These are phyloP conservation scores for Phoxinus dragarum DNA, from an alignment of 2,797 vertebrate genomes.

Conservation along the genomic window DNA sequence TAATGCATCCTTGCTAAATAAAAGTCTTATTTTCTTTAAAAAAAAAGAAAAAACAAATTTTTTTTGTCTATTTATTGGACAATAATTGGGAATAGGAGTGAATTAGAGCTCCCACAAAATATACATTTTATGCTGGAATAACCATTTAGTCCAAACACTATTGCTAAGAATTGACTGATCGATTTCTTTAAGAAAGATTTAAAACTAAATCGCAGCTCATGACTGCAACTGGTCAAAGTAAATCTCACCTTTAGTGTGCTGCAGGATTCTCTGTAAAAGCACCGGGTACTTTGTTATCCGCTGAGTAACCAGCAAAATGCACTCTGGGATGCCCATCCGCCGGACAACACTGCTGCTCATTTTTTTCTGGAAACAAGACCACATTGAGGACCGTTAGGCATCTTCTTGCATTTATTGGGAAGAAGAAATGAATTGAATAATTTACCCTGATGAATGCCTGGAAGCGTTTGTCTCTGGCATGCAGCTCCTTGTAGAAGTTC, in stretches of 20 bases:
- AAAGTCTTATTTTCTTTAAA: neutral
- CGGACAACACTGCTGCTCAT: constrained; percentile 94
- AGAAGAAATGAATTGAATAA: neutral
- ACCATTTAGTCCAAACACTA: neutral
- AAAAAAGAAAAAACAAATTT: neutral
- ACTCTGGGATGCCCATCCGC: constrained; percentile 94
- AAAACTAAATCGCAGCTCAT: neutral
- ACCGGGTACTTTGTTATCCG: constrained; percentile 98
- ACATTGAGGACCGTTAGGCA: constrained; percentile 45
- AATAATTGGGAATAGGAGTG: neutral
- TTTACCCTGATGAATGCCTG: constrained; percentile 93
- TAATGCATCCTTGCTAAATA: neutral
- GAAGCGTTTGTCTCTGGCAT: constrained; percentile 93
- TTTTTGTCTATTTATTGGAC: no score
- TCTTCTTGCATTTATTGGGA: neutral
- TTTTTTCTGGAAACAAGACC: constrained; percentile 83
- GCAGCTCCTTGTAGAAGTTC: constrained; percentile 92
- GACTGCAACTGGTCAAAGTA: neutral
- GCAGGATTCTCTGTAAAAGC: constrained; percentile 91
- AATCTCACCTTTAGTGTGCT: constrained; percentile 89
- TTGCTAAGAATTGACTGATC: neutral
- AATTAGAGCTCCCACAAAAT: neutral
- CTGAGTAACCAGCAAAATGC: constrained; percentile 95
- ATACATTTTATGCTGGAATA: neutral
- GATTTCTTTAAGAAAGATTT: neutral